Evolutionary conservation across 2,797 vertebrate genomes (phyloP).

Genomic region (Sebastes oblongus): DNA sequence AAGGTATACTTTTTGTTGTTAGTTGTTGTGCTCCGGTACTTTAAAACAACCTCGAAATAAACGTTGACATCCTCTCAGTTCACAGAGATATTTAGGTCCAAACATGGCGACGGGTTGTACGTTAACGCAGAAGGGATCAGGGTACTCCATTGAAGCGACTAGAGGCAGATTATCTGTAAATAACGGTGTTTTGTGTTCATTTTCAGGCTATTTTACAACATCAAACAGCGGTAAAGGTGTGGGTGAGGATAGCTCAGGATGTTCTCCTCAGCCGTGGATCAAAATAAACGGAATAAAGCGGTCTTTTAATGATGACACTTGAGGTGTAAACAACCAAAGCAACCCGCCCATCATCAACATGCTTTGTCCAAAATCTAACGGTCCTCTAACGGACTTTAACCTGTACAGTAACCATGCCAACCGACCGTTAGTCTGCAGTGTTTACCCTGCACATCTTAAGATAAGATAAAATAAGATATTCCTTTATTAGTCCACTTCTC

Average conservation of each 20-base stretch:
- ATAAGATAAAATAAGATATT: too few relatives aligned
- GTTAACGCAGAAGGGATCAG: constrained; percentile 56
- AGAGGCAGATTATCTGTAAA: constrained; percentile 37
- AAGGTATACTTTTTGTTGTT: not conserved
- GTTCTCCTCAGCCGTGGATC: not conserved
- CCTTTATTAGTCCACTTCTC: too few relatives aligned
- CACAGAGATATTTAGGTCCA: constrained; percentile 55
- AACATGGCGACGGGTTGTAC: constrained; percentile 81
- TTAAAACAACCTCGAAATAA: constrained; percentile 1
- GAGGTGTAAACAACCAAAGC: constrained; percentile 70
- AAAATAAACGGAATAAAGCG: not conserved
- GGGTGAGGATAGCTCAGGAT: not conserved
- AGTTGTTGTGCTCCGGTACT: not conserved
- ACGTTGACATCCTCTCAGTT: constrained; percentile 30
- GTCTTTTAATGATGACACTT: constrained; percentile 16
- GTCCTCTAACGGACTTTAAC: not conserved
- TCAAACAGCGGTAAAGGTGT: too few relatives aligned
- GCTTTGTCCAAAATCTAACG: constrained; percentile 61
- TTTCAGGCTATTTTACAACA: not conserved
- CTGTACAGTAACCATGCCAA: not conserved
- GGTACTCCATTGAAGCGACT: constrained; percentile 55
- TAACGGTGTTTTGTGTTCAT: not conserved
- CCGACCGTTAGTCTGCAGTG: too few relatives aligned
- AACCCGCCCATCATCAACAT: constrained; percentile 62
- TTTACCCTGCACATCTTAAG: too few relatives aligned